A percentile compares a stretch with the other conserved stretches of the same genome.
phyloP scores from a whole-genome alignment of 2,888 invertebrate species.

The Campoletis raptor region DNA sequence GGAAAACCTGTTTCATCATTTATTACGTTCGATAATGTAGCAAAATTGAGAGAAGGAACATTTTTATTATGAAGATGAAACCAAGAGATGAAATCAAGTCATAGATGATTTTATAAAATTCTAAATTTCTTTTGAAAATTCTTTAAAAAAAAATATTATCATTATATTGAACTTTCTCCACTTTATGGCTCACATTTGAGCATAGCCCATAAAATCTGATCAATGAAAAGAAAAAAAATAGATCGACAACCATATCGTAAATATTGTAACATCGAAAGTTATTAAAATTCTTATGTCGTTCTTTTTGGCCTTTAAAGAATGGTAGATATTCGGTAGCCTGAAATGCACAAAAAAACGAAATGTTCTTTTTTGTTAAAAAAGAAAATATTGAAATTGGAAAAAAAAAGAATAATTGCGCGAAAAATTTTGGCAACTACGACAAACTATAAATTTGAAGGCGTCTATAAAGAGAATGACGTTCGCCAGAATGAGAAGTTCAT shows the following conservation, averaged over 20 bases:
- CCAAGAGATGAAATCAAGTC: not conserved
- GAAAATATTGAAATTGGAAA: no score
- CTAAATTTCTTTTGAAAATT: not conserved
- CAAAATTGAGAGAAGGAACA: not conserved
- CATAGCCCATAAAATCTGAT: no score
- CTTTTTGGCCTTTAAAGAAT: no score
- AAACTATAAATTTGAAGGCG: not conserved
- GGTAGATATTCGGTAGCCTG: no score
- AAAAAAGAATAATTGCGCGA: not conserved
- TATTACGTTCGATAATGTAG: not conserved
- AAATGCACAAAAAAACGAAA: no score
- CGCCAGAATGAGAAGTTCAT: not conserved
- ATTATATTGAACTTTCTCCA: not conserved
- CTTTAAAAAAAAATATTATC: not conserved
- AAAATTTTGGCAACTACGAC: not conserved
- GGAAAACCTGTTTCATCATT: not conserved
- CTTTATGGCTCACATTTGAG: no score
- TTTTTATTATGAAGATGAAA: not conserved
- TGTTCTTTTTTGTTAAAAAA: no score
- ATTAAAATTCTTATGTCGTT: no score
- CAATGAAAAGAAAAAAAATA: no score
- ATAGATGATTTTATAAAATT: not conserved
- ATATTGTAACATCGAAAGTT: no score
- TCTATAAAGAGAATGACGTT: not conserved
- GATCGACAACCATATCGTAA: no score